Evolutionary conservation across 2,888 invertebrate species (phyloP), one percentile per base, ranked within the genome.

Genomic region (Drosophila demipolita): DNA sequence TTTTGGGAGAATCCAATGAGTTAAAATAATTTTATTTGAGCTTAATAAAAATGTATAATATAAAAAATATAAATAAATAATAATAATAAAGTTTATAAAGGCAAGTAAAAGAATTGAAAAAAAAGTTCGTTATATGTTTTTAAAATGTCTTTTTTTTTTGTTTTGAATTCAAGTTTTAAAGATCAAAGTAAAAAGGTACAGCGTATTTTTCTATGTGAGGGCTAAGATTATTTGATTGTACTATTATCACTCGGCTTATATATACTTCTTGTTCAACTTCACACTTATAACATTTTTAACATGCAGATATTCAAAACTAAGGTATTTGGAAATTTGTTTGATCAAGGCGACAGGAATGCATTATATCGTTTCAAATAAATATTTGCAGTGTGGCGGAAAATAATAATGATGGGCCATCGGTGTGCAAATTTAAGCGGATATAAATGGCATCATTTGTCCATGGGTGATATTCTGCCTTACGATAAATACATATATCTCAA

Each of bases 401-500:
- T 7, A 20, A 54, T 55, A n/a, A 42, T 11, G 69, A 62, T 82
- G 57, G 67, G 65, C 68, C 79, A 61, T 29, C 59, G 57, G 36
- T 29, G 52, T 38, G 33, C 50, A 36, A 49, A 63, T 54, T 63
- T 63, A 53, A 48, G 75, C 59, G 48, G 49, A 6, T 26, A 35
- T 65, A n/a, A 64, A 49, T 49, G 33, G 33, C 17, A n/a, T 33
- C 7, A 45, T 58, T 36, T 23, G 11, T 35, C 12, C n/a, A 33
- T 35, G 15, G 4, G 7, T 9, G 48, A 32, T 17, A 23, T 11
- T 15, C 32, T 15, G 12, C 20, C 12, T 15, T 20, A 23, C 0
- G 45, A 23, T 45, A 42, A 48, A 23, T 50, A 20, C 15, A 33
- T 66, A 73, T 73, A 75, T 81, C 66, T 49, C 65, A 82, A 84